A percentile compares a stretch with the other conserved stretches of the same genome.
phyloP scores from a whole-genome alignment of 1,140 invertebrate species.

The Ips nitidus region DNA sequence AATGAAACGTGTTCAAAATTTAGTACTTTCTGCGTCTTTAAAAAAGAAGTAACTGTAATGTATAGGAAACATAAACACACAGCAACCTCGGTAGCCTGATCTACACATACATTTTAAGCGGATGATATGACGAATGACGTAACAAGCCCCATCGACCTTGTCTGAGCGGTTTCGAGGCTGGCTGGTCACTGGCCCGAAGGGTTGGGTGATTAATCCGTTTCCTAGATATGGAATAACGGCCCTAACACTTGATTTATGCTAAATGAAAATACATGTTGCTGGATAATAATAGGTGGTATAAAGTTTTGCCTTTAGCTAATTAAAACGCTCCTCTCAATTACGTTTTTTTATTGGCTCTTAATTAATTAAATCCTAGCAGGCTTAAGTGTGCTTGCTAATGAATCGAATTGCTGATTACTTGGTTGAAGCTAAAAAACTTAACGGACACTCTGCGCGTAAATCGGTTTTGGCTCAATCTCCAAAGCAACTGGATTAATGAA shows the following conservation, averaged over 20 bases:
- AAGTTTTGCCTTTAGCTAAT: not conserved
- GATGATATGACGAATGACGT: constrained; percentile 5
- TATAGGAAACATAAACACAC: too few relatives aligned
- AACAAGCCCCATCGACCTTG: constrained; percentile 7
- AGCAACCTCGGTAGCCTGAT: too few relatives aligned
- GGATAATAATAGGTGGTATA: not conserved
- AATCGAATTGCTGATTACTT: too few relatives aligned
- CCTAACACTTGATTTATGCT: constrained; percentile 11
- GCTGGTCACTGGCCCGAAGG: constrained; percentile 16
- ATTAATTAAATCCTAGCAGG: too few relatives aligned
- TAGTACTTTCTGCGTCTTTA: too few relatives aligned
- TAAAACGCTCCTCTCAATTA: not conserved
- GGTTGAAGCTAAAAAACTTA: too few relatives aligned
- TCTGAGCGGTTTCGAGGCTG: constrained; percentile 8
- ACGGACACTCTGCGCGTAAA: too few relatives aligned
- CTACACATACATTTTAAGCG: not conserved
- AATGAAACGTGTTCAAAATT: too few relatives aligned
- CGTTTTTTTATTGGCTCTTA: not conserved
- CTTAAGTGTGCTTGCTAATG: too few relatives aligned
- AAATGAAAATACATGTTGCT: constrained; percentile 9
- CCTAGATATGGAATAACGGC: constrained; percentile 10
- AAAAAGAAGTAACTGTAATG: too few relatives aligned
- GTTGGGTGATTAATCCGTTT: constrained; percentile 19
- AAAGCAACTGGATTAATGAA: not conserved
- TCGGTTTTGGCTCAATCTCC: not conserved